These are phyloP conservation scores for Adelosebastes latens DNA, from an alignment of 2,797 vertebrate species.

Conservation along the genomic window DNA sequence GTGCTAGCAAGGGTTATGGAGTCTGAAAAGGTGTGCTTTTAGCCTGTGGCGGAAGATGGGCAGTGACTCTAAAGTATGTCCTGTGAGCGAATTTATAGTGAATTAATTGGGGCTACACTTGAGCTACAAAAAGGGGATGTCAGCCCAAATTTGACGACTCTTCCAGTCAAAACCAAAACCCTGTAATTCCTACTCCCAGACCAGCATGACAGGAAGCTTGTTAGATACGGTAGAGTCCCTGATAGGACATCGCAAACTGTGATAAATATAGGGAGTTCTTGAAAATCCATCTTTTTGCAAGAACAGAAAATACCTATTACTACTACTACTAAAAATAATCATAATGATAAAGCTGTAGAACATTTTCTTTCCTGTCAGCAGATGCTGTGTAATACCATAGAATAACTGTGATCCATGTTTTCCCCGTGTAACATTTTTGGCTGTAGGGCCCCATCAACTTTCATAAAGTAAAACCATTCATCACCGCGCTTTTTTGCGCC, in stretches of 20 bases:
- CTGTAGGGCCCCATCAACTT: slow-evolving; percentile 44
- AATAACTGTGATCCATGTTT: slow-evolving; percentile 8
- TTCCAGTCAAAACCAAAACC: neutral
- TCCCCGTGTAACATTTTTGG: slow-evolving; percentile 6
- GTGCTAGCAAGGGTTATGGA: neutral
- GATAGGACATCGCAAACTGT: neutral
- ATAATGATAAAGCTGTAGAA: neutral
- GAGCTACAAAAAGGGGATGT: neutral
- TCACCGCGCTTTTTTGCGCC: slow-evolving; percentile 44
- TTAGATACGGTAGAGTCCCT: neutral
- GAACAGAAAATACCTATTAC: neutral
- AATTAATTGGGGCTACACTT: neutral
- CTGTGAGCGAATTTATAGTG: neutral
- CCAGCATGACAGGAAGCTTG: neutral
- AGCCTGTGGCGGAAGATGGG: neutral
- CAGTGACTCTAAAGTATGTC: neutral
- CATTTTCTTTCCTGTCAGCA: slow-evolving; percentile 7
- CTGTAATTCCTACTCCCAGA: neutral
- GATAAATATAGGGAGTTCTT: neutral
- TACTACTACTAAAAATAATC: neutral
- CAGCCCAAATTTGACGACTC: neutral
- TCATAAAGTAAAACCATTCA: slow-evolving; percentile 57
- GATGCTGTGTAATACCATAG: neutral
- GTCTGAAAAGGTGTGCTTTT: neutral
- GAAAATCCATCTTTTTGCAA: neutral